Evolutionary conservation across 1,140 invertebrate genomes (phyloP), one percentile per base, ranked within the genome.

Genomic region (Bombyx mori): DNA sequence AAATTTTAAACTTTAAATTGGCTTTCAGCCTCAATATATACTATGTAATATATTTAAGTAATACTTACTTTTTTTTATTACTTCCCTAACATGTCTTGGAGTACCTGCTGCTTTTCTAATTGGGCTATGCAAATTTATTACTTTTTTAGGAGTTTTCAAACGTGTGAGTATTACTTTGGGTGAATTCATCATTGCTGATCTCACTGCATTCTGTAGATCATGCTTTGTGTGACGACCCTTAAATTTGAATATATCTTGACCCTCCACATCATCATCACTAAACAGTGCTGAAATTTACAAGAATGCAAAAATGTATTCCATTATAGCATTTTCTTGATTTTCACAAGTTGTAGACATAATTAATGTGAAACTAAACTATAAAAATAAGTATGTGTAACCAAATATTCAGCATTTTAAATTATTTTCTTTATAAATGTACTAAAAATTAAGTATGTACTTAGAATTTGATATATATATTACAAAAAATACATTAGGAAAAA

Each of bases 181-280:
- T 51, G 79, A 73, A 57, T 68, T 75, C 8, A 43, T 70, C 18
- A 81, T 70, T 8, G 75, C 77, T 46, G 66, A 52, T 58, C 75
- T 72, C 0, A 82, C 83, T 65, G 77, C 83, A 54, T 84, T 84
- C 18, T 84, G 81, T 45, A 86, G 59, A 65, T 83, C 80, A 60
- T 71, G 64, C 62, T 79, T 85, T n/a, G 81, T 85, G 59, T 79
- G 77, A 7, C 80, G 73, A 1, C 77, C 81, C 62, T 85, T 84
- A 57, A 86, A 86, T 57, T 82, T 82, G 53, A 81, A 86, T 51
- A 86, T 83, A 54, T 84, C 81, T 62, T 79, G 77, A 6, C 83
- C 83, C 44, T 77, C 74, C 10, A 86, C 79, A 81, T 86, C 83
- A 69, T 79, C 79, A 61, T 64, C 73, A 42, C 62, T 69, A 68